Evolutionary conservation across 2,797 vertebrate species (phyloP), one percentile per base, ranked within the genome.

Genomic region (Cyclura pinguis): DNA sequence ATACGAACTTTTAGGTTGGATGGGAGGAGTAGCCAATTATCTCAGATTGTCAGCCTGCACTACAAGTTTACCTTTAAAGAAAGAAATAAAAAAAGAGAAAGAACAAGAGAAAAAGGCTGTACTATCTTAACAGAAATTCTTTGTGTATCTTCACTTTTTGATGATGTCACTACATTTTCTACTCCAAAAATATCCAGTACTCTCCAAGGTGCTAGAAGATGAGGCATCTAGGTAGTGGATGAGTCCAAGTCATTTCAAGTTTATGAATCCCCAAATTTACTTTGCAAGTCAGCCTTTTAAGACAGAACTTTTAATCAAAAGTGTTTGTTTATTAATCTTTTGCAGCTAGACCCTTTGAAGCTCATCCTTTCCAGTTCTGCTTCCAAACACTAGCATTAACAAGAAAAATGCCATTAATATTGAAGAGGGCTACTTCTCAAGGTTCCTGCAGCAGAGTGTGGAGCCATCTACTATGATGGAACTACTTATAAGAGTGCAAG

Each of bases 261-360:
- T 16, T 24, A 67, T 62, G 47, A 38, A 64, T 69, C 83, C 59
- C 67, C 67, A 69, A 29, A 29, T 69, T 84, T 22, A 83, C 29
- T 82, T n/a, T 7, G 9, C 62, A 27, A 91, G 6, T 47, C 52
- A 22, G 74, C 9, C 1, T 84, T 84, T 67, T 42, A 78, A 20
- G 57, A 72, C 18, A 72, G 47, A 89, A 85, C 29, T 80, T 47
- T 74, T 52, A 42, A 10, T 74, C 32, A 52, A 24, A 74, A 8
- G 42, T 38, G 42, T 50, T 10, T 77, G 22, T 84, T 89, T 77
- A 84, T 89, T 89, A 76, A 64, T 20, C 42, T 38, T 84, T 78
- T 84, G 50, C 35, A 59, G 29, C 47, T 76, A 3, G 50, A 47
- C 32, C n/a, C 76, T 84, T 42, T 88, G 35, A 52, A 74, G n/a